Evolutionary conservation across 2,888 invertebrate genomes (phyloP), one percentile per base, ranked within the genome.

Genomic region (Cryptus viduatorius): DNA sequence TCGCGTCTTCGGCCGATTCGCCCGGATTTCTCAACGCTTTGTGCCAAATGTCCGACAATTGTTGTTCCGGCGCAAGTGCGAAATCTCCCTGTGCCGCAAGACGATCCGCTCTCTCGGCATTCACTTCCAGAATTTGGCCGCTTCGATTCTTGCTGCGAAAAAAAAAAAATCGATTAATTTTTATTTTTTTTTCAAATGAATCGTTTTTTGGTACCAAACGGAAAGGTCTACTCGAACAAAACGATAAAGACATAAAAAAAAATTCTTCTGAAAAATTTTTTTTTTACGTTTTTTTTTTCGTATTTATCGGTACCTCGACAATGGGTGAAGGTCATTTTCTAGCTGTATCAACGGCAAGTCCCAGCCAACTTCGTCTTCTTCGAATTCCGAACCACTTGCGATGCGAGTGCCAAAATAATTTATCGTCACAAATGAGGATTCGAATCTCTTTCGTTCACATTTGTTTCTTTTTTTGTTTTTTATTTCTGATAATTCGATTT

Each of bases 311-410:
- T 92, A 93, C 93, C 93, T 93, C 93, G 91, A 86, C 85, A 90
- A 89, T 89, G 93, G 93, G 53, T 93, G 93, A 89, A 93, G 93
- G 92, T 94, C 93, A 92, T 93, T 94, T 92, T 94, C 94, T 89
- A 93, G 93, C 91, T 92, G 93, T 92, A 92, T 93, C 92, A 94
- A 91, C 91, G 95, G 95, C 92, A 94, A 94, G 93, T 96, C 95
- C 96, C 96, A 96, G 83, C 95, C 95, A 90, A 94, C 94, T 90
- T 95, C 94, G 86, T 94, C 94, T 90, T 94, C 94, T 91, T 95
- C 93, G 91, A 93, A 95, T 89, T 95, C 94, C 93, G 94, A 93
- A 92, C 93, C 93, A 93, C 93, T 93, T 93, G 85, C 92, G 93
- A 91, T 93, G 91, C 90, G 92, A 92, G 90, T 90, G 92, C 92